A percentile compares a stretch with the other conserved stretches of the same genome.
phyloP scores from a whole-genome alignment of 2,797 vertebrate genomes.

The Rhynchonycteris naso region DNA sequence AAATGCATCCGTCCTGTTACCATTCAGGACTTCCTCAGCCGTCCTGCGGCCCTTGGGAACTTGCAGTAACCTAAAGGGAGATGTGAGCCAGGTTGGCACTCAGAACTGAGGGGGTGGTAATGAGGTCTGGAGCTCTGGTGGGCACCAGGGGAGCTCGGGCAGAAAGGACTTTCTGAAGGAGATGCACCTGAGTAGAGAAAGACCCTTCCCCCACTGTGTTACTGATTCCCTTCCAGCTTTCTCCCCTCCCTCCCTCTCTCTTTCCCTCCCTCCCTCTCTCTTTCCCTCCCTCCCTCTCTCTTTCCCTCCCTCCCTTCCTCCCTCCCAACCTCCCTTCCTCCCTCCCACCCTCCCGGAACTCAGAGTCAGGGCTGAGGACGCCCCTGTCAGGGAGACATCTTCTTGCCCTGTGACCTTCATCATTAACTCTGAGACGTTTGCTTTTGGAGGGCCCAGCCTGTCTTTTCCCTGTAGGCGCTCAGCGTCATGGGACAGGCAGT shows the following conservation, averaged over 20 bases:
- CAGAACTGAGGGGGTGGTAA: accelerated
- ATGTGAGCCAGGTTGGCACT: background rate
- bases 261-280: no score
- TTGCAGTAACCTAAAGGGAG: background rate
- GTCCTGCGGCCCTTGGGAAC: background rate
- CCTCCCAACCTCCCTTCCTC: no score
- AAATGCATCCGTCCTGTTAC: background rate
- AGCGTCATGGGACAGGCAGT: accelerated
- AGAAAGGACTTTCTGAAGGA: background rate
- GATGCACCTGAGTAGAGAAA: background rate
- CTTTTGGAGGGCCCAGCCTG: background rate
- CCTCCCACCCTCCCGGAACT: background rate
- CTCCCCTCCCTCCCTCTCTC: accelerated
- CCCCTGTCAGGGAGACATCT: background rate
- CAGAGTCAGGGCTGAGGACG: background rate
- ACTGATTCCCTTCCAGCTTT: background rate
- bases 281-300: no score
- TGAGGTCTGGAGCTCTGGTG: background rate
- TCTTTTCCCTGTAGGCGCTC: background rate
- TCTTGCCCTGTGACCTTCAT: background rate
- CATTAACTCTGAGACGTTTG: background rate
- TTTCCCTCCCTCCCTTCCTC: no score
- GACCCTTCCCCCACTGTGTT: background rate
- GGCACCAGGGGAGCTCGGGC: accelerated
- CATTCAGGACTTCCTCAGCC: background rate